These are phyloP conservation scores for Stichodactyla mertensii DNA, from an alignment of 64 coral and sea anemone species.

Conservation along the genomic window DNA sequence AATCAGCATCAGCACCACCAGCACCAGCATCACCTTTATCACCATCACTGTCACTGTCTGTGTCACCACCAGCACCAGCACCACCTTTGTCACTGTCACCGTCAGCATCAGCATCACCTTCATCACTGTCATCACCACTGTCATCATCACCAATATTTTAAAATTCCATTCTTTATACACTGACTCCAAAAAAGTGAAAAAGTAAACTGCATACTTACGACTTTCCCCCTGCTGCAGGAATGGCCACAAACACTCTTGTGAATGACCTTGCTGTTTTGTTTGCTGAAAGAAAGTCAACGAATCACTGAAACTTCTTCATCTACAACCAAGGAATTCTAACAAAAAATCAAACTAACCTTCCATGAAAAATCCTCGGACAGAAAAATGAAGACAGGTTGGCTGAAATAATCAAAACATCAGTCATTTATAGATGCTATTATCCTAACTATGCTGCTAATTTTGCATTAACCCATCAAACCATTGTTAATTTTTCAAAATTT, in stretches of 20 bases:
- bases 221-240: slow-evolving; percentile 58
- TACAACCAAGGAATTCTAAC: background rate
- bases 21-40: too few species aligned
- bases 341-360: slow-evolving; percentile 60
- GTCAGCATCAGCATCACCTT: too few species aligned
- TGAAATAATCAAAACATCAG: slow-evolving; percentile 11
- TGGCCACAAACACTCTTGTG: slow-evolving; percentile 83
- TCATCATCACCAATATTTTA: background rate
- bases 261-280: slow-evolving; percentile 64
- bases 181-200: background rate
- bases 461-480: too few species aligned
- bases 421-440: background rate
- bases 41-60: too few species aligned
- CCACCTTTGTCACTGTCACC: too few species aligned
- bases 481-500: background rate
- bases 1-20: background rate
- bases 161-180: background rate
- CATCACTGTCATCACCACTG: too few species aligned
- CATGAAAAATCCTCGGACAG: slow-evolving; percentile 76
- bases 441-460: too few species aligned
- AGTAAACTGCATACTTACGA: slow-evolving; percentile 61
- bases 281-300: slow-evolving; percentile 16
- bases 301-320: background rate
- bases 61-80: too few species aligned
- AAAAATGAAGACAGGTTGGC: slow-evolving; percentile 76